Conservation (phyloP, 2,113 vertebrate genomes). For the Ptychochromis oligacanthus region DNA sequence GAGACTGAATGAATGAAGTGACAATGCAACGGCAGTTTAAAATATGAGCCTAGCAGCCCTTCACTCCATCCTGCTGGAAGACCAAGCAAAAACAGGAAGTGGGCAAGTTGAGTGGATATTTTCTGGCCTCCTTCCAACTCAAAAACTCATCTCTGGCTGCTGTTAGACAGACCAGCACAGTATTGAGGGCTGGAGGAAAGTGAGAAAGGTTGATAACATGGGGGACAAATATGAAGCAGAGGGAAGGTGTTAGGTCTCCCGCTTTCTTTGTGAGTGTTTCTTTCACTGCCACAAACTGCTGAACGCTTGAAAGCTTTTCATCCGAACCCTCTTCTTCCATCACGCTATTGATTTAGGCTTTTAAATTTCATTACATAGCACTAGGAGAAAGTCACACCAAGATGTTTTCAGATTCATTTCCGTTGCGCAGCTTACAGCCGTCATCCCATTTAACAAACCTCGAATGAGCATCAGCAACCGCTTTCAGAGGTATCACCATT, state of each 20-base stretch:
- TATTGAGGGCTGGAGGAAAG: conserved; percentile 27
- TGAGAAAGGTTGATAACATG: conserved; percentile 16
- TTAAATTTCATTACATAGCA: conserved; percentile 35
- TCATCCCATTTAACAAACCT: background rate
- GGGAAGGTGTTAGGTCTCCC: background rate
- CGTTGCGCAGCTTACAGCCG: background rate
- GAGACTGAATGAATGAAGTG: background rate
- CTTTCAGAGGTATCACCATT: conserved; percentile 13
- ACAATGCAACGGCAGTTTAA: conserved; percentile 1
- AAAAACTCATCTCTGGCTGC: conserved; percentile 12
- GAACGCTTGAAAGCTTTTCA: conserved; percentile 31
- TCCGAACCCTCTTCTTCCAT: conserved; percentile 22
- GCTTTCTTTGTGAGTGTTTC: conserved; percentile 16
- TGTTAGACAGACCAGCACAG: background rate
- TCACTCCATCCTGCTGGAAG: conserved; percentile 1
- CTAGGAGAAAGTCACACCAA: background rate
- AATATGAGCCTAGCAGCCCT: background rate
- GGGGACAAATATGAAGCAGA: conserved; percentile 27
- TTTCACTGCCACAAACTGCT: conserved; percentile 20
- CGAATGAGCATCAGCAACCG: conserved; percentile 20
- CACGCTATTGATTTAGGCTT: conserved; percentile 29
- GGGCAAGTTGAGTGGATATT: conserved; percentile 12
- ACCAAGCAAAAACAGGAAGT: conserved; percentile 25
- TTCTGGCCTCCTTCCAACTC: conserved; percentile 9
- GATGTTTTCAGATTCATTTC: conserved; percentile 29